phyloP scores from a whole-genome alignment of 92 coral and sea anemone genomes.

The Porites rus region DNA sequence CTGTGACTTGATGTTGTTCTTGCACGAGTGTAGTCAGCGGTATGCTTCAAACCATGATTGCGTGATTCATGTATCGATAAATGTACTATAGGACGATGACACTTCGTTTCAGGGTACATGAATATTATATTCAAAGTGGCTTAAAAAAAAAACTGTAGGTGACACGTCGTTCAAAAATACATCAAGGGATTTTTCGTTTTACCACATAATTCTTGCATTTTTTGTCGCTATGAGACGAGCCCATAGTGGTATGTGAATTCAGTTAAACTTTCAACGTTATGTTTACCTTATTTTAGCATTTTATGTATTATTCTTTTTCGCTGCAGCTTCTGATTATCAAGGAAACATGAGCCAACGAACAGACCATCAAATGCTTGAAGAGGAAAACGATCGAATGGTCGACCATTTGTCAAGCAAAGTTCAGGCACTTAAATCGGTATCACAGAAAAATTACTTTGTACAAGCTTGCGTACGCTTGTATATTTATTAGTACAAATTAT shows the following conservation, averaged over 20 bases:
- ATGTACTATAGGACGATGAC: background rate
- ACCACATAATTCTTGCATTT: background rate
- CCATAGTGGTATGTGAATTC: slow-evolving; percentile 11
- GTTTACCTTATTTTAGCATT: background rate
- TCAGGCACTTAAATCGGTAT: slow-evolving; percentile 95
- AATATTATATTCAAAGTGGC: too few relatives aligned
- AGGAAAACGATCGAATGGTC: slow-evolving; percentile 89
- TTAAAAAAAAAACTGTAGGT: slow-evolving; percentile 9
- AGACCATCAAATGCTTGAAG: slow-evolving; percentile 92
- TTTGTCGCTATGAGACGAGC: slow-evolving; percentile 53
- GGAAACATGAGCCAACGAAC: slow-evolving; percentile 74
- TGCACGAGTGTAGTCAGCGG: slow-evolving; percentile 56
- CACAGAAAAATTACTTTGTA: background rate
- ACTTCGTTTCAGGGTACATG: too few relatives aligned
- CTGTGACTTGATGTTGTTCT: slow-evolving; percentile 20
- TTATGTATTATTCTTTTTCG: background rate
- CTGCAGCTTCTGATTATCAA: slow-evolving; percentile 61
- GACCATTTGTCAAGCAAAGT: slow-evolving; percentile 89
- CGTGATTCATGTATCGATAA: background rate
- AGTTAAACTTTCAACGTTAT: too few relatives aligned
- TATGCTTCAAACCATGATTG: background rate
- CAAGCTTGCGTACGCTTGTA: background rate
- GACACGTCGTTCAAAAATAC: slow-evolving; percentile 39
- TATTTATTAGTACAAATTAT: too few relatives aligned
- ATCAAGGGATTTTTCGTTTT: slow-evolving; percentile 12